Evolutionary conservation across 2,888 invertebrate genomes (phyloP), one percentile per base, ranked within the genome.

Genomic region (Allolobophora icterica): DNA sequence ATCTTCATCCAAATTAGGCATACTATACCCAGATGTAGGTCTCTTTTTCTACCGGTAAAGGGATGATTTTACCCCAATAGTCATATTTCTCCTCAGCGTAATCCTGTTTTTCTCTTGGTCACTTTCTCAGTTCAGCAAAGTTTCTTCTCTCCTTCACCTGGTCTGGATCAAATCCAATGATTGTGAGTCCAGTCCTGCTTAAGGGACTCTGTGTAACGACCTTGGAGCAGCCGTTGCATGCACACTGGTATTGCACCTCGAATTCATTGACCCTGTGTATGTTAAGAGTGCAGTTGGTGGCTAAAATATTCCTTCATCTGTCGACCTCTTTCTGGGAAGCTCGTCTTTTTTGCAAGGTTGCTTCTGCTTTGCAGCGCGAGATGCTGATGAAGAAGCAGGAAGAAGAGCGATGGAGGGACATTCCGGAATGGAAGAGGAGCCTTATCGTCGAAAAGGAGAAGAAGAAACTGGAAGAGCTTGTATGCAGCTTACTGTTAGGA

Each of bases 391-490:
- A 90, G 34, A 89, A 91, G 38, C 91, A 52, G 58, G 93, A 93
- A 58, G 92, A 92, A 40, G 92, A 92, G 30, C 91, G 91, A 35
- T 93, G 93, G 93, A 91, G 90, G 83, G 92, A 92, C 89, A 89
- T 93, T n/a, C 93, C 93, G 1, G 93, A 92, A 21, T 93, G 93
- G 93, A 93, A 93, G 91, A 92, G 91, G 90, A 38, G 89, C 83
- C 92, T 93, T 21, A 92, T 92, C 42, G 91, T 92, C 3, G 91
- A 92, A 90, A 93, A 93, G 42, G 90, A 90, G 33, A 90, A 90
- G 90, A 90, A 90, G 21, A 90, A 90, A 90, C 8, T 58, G 71
- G 90, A 90, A n/a, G 90, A 90, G 38, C 33, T 90, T 30, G 90
- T 89, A 40, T 89, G 71, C n/a, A n/a, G n/a, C 71, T 8, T 71